Conservation (phyloP, 2,888 invertebrate species). For the Hanleya hanleyi region DNA sequence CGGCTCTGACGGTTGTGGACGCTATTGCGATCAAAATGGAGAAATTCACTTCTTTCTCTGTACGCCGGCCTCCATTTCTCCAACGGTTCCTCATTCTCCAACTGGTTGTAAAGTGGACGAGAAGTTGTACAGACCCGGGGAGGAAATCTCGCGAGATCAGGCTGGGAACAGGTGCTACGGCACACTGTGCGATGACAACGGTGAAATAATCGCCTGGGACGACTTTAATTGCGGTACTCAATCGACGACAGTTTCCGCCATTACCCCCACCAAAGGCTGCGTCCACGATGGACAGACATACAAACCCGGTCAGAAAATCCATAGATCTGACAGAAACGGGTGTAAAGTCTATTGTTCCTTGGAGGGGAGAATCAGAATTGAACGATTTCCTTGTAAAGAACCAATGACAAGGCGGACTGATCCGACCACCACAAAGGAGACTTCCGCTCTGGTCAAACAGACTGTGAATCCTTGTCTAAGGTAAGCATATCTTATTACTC, state of each 20-base stretch:
- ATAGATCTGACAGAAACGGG: neutral
- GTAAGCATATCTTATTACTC: too few relatives aligned
- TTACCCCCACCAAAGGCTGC: neutral
- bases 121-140: conserved; percentile 31
- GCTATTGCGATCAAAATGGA: neutral
- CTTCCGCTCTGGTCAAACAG: too few relatives aligned
- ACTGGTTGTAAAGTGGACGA: conserved; percentile 30
- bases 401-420: too few relatives aligned
- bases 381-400: neutral
- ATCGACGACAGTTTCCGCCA: too few relatives aligned
- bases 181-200: conserved; percentile 35
- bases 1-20: neutral
- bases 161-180: conserved; percentile 28
- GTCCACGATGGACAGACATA: neutral
- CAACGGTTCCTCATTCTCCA: neutral
- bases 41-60: neutral
- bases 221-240: conserved; percentile 12
- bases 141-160: conserved; percentile 24
- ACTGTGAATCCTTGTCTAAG: too few relatives aligned
- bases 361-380: neutral
- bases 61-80: neutral
- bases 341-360: conserved; percentile 1
- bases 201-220: conserved; percentile 25
- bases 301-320: neutral
- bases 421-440: too few relatives aligned